A percentile compares a stretch with the other conserved stretches of the same genome.
Evolutionary conservation across 53 echinoderm and acorn worm species (phyloP).

Genomic region (Echinometra lucunter): DNA sequence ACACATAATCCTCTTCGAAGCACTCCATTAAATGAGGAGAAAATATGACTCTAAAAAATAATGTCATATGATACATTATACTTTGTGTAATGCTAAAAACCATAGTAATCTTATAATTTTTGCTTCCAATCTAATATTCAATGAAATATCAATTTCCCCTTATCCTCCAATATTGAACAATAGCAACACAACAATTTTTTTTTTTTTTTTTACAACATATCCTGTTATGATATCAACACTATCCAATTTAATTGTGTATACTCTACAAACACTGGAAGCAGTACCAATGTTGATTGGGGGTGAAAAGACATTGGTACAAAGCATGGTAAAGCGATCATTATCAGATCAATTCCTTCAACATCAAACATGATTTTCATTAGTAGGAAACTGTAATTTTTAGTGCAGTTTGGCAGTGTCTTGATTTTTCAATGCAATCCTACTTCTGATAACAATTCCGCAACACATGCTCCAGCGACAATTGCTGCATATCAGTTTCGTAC

Average conservation of each 20-base stretch:
- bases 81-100: background rate
- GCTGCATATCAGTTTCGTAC: no score
- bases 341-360: background rate
- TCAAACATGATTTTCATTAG: background rate
- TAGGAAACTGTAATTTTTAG: background rate
- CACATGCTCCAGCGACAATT: no score
- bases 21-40: background rate
- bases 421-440: background rate
- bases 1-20: background rate
- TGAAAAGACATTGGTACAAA: background rate
- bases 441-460: background rate
- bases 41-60: background rate
- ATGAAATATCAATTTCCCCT: background rate
- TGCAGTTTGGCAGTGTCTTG: background rate
- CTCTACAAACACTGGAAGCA: constrained; percentile 3
- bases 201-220: background rate
- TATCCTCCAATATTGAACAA: background rate
- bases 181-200: background rate
- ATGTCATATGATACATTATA: background rate
- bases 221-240: background rate
- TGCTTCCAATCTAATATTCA: background rate
- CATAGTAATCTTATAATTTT: background rate
- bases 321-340: background rate
- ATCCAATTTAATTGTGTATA: background rate
- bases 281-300: background rate